phyloP scores from a whole-genome alignment of 2,888 invertebrate genomes.

The Stenotaenia linearis region DNA sequence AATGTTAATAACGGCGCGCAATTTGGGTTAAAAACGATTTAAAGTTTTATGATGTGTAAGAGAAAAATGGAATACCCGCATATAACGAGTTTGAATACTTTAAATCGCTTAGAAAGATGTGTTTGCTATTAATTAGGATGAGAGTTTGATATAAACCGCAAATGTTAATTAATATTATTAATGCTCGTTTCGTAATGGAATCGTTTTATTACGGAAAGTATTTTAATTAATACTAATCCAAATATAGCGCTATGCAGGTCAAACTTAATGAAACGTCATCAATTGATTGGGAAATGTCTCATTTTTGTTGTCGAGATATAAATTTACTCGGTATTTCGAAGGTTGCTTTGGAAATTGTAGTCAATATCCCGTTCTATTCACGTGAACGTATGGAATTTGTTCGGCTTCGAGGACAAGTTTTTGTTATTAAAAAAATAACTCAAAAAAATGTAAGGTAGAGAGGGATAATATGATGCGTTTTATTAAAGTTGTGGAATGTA shows the following conservation, averaged over 20 bases:
- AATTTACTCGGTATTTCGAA: not conserved
- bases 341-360: not conserved
- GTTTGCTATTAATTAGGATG: not conserved
- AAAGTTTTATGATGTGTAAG: not conserved
- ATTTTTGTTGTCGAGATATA: no score
- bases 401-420: not conserved
- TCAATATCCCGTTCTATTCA: not conserved
- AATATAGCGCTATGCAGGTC: not conserved
- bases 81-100: not conserved
- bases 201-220: not conserved
- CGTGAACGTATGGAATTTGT: not conserved
- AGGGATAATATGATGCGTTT: not conserved
- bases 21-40: no score
- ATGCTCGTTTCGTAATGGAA: not conserved
- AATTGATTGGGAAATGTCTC: not conserved
- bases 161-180: not conserved
- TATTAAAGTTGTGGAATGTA: not conserved
- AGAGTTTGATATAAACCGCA: not conserved
- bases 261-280: not conserved
- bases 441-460: not conserved
- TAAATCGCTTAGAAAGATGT: not conserved
- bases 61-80: not conserved
- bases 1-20: no score
- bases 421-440: not conserved
- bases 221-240: not conserved